Evolutionary conservation across 2,888 invertebrate species (phyloP).

Genomic region (Zonitis immaculata): DNA sequence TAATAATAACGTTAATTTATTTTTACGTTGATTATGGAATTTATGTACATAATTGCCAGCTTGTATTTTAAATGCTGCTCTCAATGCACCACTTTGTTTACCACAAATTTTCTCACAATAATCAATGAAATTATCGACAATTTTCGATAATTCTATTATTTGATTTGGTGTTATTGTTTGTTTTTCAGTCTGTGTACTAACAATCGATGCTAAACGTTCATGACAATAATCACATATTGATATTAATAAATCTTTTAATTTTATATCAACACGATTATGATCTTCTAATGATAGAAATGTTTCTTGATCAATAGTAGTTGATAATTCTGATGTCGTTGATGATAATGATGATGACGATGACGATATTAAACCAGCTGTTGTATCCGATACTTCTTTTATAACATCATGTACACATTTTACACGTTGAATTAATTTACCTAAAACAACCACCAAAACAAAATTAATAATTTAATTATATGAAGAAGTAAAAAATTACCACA

Average conservation of each 20-base stretch:
- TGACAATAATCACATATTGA: constrained; percentile 90
- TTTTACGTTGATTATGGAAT: constrained; percentile 85
- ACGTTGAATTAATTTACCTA: constrained; percentile 62
- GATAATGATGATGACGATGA: constrained; percentile 36
- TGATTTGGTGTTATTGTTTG: constrained; percentile 71
- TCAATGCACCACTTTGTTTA: constrained; percentile 70
- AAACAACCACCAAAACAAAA: constrained; percentile 11
- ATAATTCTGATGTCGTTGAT: constrained; percentile 33
- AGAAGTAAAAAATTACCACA: constrained; percentile 32
- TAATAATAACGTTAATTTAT: constrained; percentile 75
- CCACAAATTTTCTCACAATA: constrained; percentile 71
- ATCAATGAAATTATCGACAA: constrained; percentile 74
- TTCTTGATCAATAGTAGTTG: constrained; percentile 51
- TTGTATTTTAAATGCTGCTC: constrained; percentile 79
- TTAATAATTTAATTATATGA: not conserved
- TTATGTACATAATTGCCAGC: constrained; percentile 86
- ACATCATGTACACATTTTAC: constrained; percentile 71
- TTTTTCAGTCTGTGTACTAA: constrained; percentile 71
- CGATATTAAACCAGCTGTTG: constrained; percentile 54
- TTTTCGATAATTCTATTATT: constrained; percentile 68
- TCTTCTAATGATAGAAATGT: constrained; percentile 68
- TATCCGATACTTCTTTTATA: constrained; percentile 69
- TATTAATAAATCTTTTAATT: constrained; percentile 70
- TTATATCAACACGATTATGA: constrained; percentile 61
- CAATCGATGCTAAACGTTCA: constrained; percentile 84